These are phyloP conservation scores for Folsomia manolachei DNA, from an alignment of 2,888 invertebrate species.

Conservation along the genomic window DNA sequence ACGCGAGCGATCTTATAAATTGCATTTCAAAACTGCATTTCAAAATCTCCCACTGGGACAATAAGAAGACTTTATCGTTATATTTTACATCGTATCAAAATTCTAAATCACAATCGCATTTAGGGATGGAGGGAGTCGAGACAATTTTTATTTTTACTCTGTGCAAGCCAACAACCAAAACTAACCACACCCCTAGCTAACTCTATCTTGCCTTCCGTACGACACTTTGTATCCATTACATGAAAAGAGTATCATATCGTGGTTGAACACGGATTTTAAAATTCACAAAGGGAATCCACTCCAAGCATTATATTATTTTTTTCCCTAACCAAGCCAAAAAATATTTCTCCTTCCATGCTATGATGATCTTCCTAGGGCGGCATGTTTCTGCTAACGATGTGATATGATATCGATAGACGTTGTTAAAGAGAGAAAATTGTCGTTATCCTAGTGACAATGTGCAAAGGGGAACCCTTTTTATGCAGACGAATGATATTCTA, in stretches of 20 bases:
- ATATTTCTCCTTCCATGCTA: neutral
- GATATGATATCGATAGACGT: neutral
- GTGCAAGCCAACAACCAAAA: neutral
- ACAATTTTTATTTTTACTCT: neutral
- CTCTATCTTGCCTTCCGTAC: neutral
- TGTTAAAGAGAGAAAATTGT: neutral
- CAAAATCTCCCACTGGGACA: neutral
- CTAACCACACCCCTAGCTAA: neutral
- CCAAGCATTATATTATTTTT: too few species aligned
- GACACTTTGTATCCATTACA: neutral
- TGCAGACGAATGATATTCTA: too few species aligned
- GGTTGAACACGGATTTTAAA: neutral
- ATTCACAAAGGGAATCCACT: neutral
- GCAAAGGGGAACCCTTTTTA: too few species aligned
- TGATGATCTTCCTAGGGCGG: neutral
- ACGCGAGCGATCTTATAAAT: neutral
- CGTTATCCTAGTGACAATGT: too few species aligned
- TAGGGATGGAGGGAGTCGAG: neutral
- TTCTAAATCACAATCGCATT: neutral
- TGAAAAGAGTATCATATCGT: neutral
- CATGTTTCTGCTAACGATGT: neutral
- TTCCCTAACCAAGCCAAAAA: too few species aligned
- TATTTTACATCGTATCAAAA: neutral
- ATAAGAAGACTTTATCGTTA: neutral
- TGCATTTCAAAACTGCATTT: neutral